Base-by-base conservation (phyloP, 2,797 vertebrate genomes). In the Mormyrops attenuatus region DNA sequence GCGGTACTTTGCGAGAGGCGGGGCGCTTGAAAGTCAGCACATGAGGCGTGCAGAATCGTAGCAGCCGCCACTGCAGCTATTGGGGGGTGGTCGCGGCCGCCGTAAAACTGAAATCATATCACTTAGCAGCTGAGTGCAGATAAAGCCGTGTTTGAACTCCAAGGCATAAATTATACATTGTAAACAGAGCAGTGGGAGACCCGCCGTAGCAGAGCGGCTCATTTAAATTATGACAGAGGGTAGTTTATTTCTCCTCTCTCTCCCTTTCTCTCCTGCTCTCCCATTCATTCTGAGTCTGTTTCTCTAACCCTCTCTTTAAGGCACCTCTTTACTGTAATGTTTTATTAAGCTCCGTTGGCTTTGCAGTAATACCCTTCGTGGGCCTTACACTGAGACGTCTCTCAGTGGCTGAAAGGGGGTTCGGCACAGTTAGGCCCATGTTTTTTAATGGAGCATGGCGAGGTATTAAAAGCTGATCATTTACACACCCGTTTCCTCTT, bases 111-210 rank as follows among this genome's bases (percentile, higher is more conserved):
- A 97, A 97, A 97, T 97, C 95, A 95, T 97, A 97, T 97, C 96
- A 97, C 96, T 97, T 97, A 97, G 96, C 96, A 95, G 96, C 97
- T 96, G 95, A 97, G 96, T 96, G 94, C 95, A 96, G 96, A 97
- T 97, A 97, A 96, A 96, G 95, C 94, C 94, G 94, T 96, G 95
- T 97, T 97, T 97, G 96, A 97, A 97, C 96, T 95, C 93, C 93
- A 93, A 96, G 95, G 95, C 95, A 97, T 98, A 97, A 98, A 98
- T 98, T 97, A 97, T 97, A 96, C 95, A 97, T 96, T 96, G 96
- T 97, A 97, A 98, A 98, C 96, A 97, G 95, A 96, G 94, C 95
- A 92, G 95, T 94, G 93, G 95, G 96, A 96, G 96, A 97, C 95
- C 93, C 95, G 93, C 95, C 95, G 92, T 92, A 95, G 95, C 94